These are phyloP conservation scores for Crocodylus rhombifer DNA, from an alignment of 2,797 vertebrate species.

Conservation along the genomic window DNA sequence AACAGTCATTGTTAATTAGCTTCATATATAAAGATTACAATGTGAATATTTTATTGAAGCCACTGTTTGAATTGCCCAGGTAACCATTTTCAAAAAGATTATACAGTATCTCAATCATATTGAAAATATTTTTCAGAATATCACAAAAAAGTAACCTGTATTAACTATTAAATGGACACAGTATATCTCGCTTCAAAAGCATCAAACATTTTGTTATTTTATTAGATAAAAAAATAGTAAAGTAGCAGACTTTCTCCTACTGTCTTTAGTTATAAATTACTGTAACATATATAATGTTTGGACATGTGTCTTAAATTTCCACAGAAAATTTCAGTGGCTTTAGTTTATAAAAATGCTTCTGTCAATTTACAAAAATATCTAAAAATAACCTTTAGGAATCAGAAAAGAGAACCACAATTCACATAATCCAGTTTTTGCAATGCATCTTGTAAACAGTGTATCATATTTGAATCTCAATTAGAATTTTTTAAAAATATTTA, in stretches of 20 bases:
- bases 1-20: background rate
- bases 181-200: background rate
- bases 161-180: background rate
- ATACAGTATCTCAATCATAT: background rate
- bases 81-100: background rate
- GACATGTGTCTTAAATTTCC: background rate
- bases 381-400: background rate
- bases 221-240: background rate
- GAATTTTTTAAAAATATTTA: background rate
- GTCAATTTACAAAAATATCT: background rate
- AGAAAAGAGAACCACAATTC: background rate
- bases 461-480: background rate
- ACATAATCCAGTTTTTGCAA: background rate
- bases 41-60: background rate
- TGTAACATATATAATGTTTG: background rate
- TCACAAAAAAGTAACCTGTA: background rate
- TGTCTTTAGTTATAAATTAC: background rate
- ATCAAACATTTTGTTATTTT: rapidly evolving
- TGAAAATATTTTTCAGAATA: background rate
- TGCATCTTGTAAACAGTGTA: background rate
- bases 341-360: background rate
- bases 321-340: background rate
- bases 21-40: background rate
- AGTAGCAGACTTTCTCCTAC: background rate
- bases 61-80: background rate